Evolutionary conservation across 2,888 invertebrate species (phyloP).

Genomic region (Drosophila formosana): DNA sequence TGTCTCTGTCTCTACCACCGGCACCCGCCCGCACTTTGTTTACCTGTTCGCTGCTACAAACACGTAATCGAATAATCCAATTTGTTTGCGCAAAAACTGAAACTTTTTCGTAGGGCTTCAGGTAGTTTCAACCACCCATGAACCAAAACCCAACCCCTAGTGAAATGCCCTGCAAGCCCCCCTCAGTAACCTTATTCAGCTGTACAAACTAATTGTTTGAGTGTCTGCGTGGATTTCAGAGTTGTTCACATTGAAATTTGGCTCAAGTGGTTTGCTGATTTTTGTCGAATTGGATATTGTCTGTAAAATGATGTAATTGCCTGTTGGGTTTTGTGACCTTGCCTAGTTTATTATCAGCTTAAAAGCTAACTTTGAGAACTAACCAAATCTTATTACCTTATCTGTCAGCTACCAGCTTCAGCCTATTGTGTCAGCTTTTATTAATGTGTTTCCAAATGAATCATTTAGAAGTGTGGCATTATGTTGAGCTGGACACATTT

Average conservation of each 20-base stretch:
- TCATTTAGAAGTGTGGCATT: background rate
- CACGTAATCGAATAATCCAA: conserved; percentile 80
- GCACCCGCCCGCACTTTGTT: conserved; percentile 13
- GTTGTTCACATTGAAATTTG: conserved; percentile 50
- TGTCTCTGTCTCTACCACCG: conserved; percentile 9
- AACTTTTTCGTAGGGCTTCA: conserved; percentile 75
- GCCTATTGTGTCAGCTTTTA: background rate
- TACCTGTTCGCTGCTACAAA: conserved; percentile 61
- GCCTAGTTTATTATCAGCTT: conserved; percentile 1
- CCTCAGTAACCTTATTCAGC: conserved; percentile 9
- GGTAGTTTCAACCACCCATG: conserved; percentile 23
- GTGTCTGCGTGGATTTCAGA: conserved; percentile 45
- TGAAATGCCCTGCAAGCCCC: background rate
- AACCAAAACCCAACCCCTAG: background rate
- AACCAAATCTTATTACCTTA: conserved; percentile 1
- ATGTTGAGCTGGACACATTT: background rate
- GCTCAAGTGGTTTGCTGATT: conserved; percentile 28
- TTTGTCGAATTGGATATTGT: conserved; percentile 43
- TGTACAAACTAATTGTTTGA: conserved; percentile 66
- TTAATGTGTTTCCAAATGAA: background rate
- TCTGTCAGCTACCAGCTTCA: background rate
- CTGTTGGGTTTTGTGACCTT: conserved; percentile 22
- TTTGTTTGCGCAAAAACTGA: conserved; percentile 78
- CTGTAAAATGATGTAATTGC: conserved; percentile 63
- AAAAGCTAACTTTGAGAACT: background rate